A percentile compares a stretch with the other conserved stretches of the same genome.
These are phyloP conservation scores for Diadegma fenestrale DNA, from an alignment of 2,888 invertebrate species.

Conservation along the genomic window DNA sequence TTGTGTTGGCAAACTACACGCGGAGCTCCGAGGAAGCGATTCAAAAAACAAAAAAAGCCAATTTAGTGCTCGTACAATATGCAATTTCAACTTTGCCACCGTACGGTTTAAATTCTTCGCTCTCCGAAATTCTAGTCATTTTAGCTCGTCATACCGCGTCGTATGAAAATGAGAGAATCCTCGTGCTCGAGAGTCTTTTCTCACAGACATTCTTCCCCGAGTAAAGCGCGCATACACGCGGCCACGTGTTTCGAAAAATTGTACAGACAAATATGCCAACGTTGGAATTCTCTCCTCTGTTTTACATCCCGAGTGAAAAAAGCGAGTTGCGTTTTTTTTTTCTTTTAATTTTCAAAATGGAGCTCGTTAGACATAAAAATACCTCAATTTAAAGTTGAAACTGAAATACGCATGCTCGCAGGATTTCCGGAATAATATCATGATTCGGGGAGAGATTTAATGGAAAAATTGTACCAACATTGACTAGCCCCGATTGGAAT, in stretches of 20 bases:
- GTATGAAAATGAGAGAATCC: slow-evolving; percentile 42
- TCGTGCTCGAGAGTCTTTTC: background rate
- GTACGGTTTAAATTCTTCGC: slow-evolving; percentile 30
- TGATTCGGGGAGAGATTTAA: too few species aligned
- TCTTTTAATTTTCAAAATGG: background rate
- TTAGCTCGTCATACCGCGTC: slow-evolving; percentile 2
- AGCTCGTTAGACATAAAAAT: background rate
- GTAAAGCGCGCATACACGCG: background rate
- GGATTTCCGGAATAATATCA: too few species aligned
- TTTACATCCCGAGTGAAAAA: background rate
- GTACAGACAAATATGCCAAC: slow-evolving; percentile 6
- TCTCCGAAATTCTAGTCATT: slow-evolving; percentile 48
- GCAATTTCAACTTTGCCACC: slow-evolving; percentile 15
- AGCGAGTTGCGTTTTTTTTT: background rate
- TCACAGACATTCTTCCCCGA: background rate
- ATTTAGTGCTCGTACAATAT: background rate
- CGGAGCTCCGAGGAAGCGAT: background rate
- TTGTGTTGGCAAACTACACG: background rate
- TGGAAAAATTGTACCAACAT: too few species aligned
- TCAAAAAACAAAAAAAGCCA: background rate
- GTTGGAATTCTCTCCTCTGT: background rate
- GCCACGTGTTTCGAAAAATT: background rate
- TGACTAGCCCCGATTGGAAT: too few species aligned
- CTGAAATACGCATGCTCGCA: background rate
- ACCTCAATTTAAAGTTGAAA: background rate